Evolutionary conservation across 2,797 vertebrate species (phyloP), one percentile per base, ranked within the genome.

Genomic region (Pseudocheirus occidentalis): DNA sequence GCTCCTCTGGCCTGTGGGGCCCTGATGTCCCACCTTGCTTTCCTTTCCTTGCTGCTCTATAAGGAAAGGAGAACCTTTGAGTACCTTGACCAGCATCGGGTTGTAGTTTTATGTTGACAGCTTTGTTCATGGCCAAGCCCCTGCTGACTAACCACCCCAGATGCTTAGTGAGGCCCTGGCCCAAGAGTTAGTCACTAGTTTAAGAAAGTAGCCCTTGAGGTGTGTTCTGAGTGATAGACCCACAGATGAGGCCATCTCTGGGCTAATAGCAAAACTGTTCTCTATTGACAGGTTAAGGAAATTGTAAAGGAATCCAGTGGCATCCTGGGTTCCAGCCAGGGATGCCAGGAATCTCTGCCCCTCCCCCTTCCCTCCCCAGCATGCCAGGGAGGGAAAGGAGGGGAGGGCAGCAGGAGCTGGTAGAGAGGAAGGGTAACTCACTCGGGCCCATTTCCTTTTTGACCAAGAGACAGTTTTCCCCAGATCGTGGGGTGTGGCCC

Each of bases 381-480:
- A 4, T 5, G 92, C 52, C 28, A 29, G 40, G 31, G 95, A 13
- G 54, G 59, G 62, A 29, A 4, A 52, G 52, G 52, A 53, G 59
- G 29, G 53, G 55, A 55, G 5, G 31, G 12, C 18, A 81, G 89
- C n/a, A 94, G 73, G 59, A 94, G 57, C 55, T 57, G 18, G 50
- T 29, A 29, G 27, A 55, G 46, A 40, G 58, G 89, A 55, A 91
- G 53, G n/a, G 40, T 90, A 24, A 40, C 94, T 97, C 90, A 96
- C 91, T 94, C 4, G 50, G 94, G 96, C 90, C 93, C 92, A 92
- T 98, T 98, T 98, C 98, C 98, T 98, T 97, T 97, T 54, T 97
- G 96, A 98, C 95, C 97, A 50, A 98, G 97, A 98, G 98, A 98
- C 95, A 97, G 93, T 98, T 98, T 98, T 98, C 98, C 98, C 96